These are phyloP conservation scores for Lathronympha strigana DNA, from an alignment of 2,888 invertebrate genomes.

Conservation along the genomic window DNA sequence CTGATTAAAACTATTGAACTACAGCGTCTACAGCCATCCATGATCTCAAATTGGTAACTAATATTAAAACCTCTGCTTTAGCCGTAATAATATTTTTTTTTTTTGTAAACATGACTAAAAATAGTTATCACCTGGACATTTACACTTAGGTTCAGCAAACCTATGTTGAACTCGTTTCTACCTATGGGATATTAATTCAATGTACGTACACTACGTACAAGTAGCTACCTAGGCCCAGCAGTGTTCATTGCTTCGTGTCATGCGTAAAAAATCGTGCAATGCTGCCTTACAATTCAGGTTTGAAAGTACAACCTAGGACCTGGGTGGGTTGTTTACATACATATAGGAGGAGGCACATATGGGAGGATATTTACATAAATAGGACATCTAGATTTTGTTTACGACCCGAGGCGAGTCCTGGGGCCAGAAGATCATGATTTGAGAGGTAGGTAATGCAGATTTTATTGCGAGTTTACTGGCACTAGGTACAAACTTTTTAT, in stretches of 20 bases:
- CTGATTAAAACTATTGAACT: too few relatives aligned
- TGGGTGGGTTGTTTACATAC: background rate
- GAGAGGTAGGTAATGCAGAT: background rate
- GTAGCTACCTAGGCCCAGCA: background rate
- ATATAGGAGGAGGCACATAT: background rate
- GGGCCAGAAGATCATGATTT: constrained; percentile 9
- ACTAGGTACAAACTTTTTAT: background rate
- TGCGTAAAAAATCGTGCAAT: constrained; percentile 33
- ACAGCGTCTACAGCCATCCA: too few relatives aligned
- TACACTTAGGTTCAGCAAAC: constrained; percentile 14
- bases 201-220: too few relatives aligned
- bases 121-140: constrained; percentile 5
- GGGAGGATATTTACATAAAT: constrained; percentile 14
- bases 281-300: constrained; percentile 11
- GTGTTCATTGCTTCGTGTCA: constrained; percentile 16
- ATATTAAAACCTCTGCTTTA: too few relatives aligned
- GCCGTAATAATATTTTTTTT: background rate
- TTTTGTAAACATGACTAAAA: background rate
- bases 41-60: too few relatives aligned
- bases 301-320: background rate
- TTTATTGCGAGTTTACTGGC: background rate
- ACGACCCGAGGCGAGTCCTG: background rate
- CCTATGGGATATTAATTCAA: constrained; percentile 31
- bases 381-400: constrained; percentile 12
- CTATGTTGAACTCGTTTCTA: constrained; percentile 19